phyloP scores from a whole-genome alignment of 2,888 invertebrate species.

The Oscheius sp. region DNA sequence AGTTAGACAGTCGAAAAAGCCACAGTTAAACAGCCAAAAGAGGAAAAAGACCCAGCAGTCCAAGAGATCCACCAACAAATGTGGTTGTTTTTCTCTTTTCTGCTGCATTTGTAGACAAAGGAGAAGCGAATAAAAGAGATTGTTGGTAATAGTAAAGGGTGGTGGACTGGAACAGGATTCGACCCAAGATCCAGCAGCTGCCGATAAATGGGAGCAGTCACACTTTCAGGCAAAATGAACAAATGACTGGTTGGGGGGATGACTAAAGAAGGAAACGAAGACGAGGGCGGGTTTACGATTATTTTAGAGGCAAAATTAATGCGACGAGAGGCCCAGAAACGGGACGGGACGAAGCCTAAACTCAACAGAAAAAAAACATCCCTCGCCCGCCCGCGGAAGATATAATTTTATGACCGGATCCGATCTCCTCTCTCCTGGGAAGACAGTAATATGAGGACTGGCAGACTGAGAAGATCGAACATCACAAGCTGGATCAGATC shows the following conservation, averaged over 20 bases:
- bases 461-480: slow-evolving; percentile 11
- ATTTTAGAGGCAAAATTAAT: slow-evolving; percentile 41
- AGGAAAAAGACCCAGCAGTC: too few relatives aligned
- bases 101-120: background rate
- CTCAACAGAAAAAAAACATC: slow-evolving; percentile 18
- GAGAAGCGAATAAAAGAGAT: background rate
- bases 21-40: background rate
- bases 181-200: slow-evolving; percentile 9
- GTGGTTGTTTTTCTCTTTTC: background rate
- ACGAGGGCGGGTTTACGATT: slow-evolving; percentile 33
- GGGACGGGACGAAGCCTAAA: background rate
- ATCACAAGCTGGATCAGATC: background rate
- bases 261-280: background rate
- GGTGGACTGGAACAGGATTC: background rate
- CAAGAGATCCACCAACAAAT: background rate
- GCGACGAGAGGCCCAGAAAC: slow-evolving; percentile 27
- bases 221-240: slow-evolving; percentile 23
- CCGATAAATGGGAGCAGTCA: slow-evolving; percentile 32
- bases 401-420: slow-evolving; percentile 38
- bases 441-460: slow-evolving; percentile 35
- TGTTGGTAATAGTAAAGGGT: slow-evolving; percentile 3
- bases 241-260: slow-evolving; percentile 22
- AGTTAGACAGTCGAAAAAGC: background rate
- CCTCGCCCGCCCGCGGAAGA: slow-evolving; percentile 18
- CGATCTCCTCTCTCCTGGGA: too few relatives aligned